Evolutionary conservation across 37 sponge, comb jelly and placozoan genomes (phyloP).

Genomic region (Ephydatia muelleri): DNA sequence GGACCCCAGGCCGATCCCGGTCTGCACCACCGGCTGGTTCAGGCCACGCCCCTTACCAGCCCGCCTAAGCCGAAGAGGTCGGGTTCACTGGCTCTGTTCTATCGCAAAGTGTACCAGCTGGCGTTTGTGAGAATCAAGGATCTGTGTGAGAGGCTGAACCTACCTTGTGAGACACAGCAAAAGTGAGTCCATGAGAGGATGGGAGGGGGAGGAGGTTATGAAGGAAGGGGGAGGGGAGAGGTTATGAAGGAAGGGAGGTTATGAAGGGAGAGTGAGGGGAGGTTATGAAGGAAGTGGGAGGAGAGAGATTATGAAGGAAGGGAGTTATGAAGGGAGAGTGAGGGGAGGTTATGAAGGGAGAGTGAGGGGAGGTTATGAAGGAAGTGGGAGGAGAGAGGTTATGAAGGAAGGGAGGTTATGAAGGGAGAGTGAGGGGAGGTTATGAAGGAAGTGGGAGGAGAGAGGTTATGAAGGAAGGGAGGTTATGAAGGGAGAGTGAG

Average conservation of each 20-base stretch:
- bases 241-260: not conserved
- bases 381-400: too few species aligned
- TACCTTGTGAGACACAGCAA: constrained; percentile 33
- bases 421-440: too few species aligned
- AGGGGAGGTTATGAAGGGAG: too few species aligned
- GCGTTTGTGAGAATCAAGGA: constrained; percentile 76
- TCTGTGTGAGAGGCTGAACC: constrained; percentile 77
- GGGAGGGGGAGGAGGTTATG: not conserved
- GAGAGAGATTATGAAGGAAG: not conserved
- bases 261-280: not conserved
- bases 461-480: too few species aligned
- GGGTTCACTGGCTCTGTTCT: constrained; percentile 81
- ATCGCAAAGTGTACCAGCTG: constrained; percentile 81
- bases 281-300: not conserved
- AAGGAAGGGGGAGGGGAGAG: not conserved
- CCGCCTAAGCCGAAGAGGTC: constrained; percentile 56
- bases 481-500: too few species aligned
- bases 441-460: too few species aligned
- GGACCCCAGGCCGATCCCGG: not conserved
- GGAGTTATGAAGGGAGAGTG: not conserved
- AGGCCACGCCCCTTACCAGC: not conserved
- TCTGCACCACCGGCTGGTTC: not conserved
- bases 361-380: too few species aligned
- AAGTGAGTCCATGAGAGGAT: constrained; percentile 72
- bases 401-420: too few species aligned